phyloP scores from a whole-genome alignment of 2,113 vertebrate genomes.

The Pseudorhombus dupliciocellatus region DNA sequence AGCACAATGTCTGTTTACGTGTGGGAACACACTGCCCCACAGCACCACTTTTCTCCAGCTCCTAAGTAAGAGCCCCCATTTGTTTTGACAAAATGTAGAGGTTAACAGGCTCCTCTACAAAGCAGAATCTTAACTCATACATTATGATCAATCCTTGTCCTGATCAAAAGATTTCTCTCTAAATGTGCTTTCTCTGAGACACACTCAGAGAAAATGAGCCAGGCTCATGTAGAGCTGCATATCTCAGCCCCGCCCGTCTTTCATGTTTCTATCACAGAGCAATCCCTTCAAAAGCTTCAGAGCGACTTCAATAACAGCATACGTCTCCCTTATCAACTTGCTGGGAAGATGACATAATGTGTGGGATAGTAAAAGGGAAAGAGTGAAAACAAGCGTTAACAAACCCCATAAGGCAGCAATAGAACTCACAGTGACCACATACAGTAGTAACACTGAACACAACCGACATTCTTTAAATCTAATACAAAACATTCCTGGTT shows the following conservation, averaged over 20 bases:
- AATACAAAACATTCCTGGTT: too few relatives aligned
- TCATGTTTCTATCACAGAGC: slow-evolving; percentile 12
- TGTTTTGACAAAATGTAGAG: background rate
- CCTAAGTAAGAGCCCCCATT: background rate
- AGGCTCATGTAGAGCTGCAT: background rate
- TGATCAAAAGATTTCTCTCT: slow-evolving; percentile 8
- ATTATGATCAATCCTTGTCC: background rate
- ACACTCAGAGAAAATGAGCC: background rate
- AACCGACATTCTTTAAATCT: background rate
- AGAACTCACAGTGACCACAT: background rate
- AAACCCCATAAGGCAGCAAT: background rate
- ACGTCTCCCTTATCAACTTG: background rate
- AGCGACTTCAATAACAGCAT: background rate
- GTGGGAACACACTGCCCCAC: background rate
- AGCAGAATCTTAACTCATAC: background rate
- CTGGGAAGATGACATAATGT: background rate
- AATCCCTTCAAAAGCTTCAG: background rate
- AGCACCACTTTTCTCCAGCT: background rate
- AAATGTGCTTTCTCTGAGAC: slow-evolving; percentile 2
- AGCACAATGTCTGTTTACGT: background rate
- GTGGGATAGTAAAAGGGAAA: background rate
- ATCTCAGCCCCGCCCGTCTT: slow-evolving; percentile 13
- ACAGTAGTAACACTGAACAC: background rate
- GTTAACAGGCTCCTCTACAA: background rate
- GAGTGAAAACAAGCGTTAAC: too few relatives aligned